Base-by-base conservation (phyloP, 2,797 vertebrate genomes). In the Sebastes trivittatus region DNA sequence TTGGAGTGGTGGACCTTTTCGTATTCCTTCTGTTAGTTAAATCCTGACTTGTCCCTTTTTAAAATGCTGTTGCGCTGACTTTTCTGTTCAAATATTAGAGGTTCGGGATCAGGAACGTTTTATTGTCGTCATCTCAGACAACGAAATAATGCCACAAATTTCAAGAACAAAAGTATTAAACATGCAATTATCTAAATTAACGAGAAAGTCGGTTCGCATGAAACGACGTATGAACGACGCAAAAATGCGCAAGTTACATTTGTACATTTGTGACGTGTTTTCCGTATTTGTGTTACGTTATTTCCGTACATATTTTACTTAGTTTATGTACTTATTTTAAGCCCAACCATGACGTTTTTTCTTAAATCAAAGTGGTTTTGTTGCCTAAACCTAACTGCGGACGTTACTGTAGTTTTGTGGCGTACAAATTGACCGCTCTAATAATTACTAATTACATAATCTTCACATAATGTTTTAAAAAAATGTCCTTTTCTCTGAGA, bases 1-100 rank as follows among this genome's bases (percentile, higher is more conserved):
- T 61, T 85, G 14, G 6, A 70, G 70, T 9, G 38, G 20, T 36
- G 20, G 52, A 59, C 36, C 64, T 78, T 78, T 78, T 80, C 14
- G 42, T 58, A 29, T 34, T 71, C 20, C 14, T 27, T 5, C 8
- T 58, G 11, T 55, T 32, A 20, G 38, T 69, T 18, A 32, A 72
- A 32, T 23, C 66, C n/a, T 54, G 52, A 0, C 52, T 10, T 54
- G 5, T 30, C 2, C 6, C 7, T 4, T 78, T 63, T 20, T 14
- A 62, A 46, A 73, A 67, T 4, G 14, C 29, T n/a, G 49, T 27
- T 65, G 11, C 7, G 5, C 4, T 23, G 10, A 22, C 14, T 34
- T 73, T 22, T 30, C 5, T 59, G n/a, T 63, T 70, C 0, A 77
- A 54, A 59, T 63, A 27, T 22, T 36, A 46, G 20, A 4, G 6